Percentiles rank a stretch among this genome's conserved stretches.
phyloP scores from a whole-genome alignment of 2,888 invertebrate genomes.

The Sphaerophoria taeniata region DNA sequence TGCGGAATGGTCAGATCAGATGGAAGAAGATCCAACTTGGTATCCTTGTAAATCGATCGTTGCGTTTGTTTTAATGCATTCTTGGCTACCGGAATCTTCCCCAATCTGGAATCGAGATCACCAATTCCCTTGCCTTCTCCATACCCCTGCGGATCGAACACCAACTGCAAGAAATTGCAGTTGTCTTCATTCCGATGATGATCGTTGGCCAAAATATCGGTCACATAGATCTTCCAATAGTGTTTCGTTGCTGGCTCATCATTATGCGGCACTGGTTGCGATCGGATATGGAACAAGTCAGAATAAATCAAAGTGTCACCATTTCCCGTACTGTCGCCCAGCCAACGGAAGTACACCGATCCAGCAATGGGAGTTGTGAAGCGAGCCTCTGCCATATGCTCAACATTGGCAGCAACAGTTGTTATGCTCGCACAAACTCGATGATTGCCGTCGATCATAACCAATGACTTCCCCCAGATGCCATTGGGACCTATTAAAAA shows the following conservation, averaged over 20 bases:
- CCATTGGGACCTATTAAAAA: slow-evolving; percentile 84
- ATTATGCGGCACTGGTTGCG: slow-evolving; percentile 78
- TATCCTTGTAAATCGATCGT: slow-evolving; percentile 86
- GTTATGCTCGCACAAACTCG: slow-evolving; percentile 89
- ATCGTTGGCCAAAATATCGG: slow-evolving; percentile 92
- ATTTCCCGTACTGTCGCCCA: slow-evolving; percentile 84
- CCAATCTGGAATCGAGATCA: slow-evolving; percentile 90
- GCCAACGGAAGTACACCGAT: slow-evolving; percentile 89
- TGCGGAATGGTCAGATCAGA: slow-evolving; percentile 90
- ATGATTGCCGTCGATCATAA: slow-evolving; percentile 87
- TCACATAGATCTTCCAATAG: slow-evolving; percentile 94
- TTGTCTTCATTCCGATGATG: slow-evolving; percentile 88
- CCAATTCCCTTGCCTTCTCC: slow-evolving; percentile 89
- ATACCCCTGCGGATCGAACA: slow-evolving; percentile 92
- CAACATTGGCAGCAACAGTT: slow-evolving; percentile 88
- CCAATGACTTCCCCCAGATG: slow-evolving; percentile 92
- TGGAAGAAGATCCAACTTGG: slow-evolving; percentile 88
- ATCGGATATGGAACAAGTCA: slow-evolving; percentile 89
- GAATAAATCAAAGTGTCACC: slow-evolving; percentile 91
- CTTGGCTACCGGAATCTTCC: slow-evolving; percentile 88
- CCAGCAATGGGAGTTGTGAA: slow-evolving; percentile 91
- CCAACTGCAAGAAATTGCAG: slow-evolving; percentile 92
- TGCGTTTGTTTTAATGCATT: slow-evolving; percentile 85
- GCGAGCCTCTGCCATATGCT: slow-evolving; percentile 90
- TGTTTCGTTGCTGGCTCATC: slow-evolving; percentile 86